These are phyloP conservation scores for Oscheius sp. DNA, from an alignment of 2,888 invertebrate genomes.

Conservation along the genomic window DNA sequence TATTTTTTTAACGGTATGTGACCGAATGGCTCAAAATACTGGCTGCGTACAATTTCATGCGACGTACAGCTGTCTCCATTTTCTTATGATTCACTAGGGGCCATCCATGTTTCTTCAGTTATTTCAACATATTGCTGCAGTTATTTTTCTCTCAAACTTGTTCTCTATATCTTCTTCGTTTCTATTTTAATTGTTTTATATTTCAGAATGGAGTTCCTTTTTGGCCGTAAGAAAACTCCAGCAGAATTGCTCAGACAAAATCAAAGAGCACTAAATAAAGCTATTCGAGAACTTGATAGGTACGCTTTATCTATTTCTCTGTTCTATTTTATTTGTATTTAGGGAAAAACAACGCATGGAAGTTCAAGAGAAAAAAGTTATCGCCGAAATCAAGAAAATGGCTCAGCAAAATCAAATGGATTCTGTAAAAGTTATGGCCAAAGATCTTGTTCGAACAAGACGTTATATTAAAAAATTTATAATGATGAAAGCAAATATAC, in stretches of 20 bases:
- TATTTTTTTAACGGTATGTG: no score
- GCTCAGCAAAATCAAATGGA: constrained; percentile 99
- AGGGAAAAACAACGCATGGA: constrained; percentile 81
- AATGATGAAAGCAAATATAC: constrained; percentile 98
- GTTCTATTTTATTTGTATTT: background rate
- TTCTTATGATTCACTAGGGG: constrained; percentile 4
- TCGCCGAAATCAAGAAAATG: constrained; percentile 96
- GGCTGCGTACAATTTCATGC: constrained; percentile 23
- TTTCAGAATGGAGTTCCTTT: constrained; percentile 78
- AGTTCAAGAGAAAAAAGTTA: constrained; percentile 98
- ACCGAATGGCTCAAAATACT: background rate
- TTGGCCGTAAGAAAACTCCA: constrained; percentile 94
- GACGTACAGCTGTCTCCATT: background rate
- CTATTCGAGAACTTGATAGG: constrained; percentile 95
- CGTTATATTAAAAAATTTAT: constrained; percentile 96
- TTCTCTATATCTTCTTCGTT: constrained; percentile 5
- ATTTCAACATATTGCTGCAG: background rate
- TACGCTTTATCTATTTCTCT: constrained; percentile 15
- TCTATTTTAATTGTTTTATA: background rate
- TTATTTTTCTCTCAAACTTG: background rate
- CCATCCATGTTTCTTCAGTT: background rate
- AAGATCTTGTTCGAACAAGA: constrained; percentile 94
- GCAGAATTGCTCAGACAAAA: constrained; percentile 98
- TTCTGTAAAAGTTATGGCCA: constrained; percentile 99
- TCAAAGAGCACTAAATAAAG: constrained; percentile 95